A percentile compares a stretch with the other conserved stretches of the same genome.
phyloP scores from a whole-genome alignment of 2,113 vertebrate genomes.

The Trichechus manatus region DNA sequence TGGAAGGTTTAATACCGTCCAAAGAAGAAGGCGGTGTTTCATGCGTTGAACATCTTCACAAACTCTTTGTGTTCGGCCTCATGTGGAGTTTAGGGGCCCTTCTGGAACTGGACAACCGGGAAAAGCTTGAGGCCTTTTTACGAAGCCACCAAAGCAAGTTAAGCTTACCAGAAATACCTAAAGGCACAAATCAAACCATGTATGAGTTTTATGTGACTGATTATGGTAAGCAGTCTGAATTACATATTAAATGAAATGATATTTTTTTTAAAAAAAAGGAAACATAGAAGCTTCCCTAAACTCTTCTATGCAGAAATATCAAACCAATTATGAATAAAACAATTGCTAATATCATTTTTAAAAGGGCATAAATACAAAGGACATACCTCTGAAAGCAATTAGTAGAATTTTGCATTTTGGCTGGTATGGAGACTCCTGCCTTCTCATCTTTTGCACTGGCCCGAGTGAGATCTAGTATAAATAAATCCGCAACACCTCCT shows the following conservation, averaged over 20 bases:
- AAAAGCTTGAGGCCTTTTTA: conserved; percentile 88
- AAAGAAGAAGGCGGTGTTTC: conserved; percentile 87
- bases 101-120: conserved; percentile 87
- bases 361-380: neutral
- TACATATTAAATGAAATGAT: neutral
- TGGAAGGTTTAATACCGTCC: conserved; percentile 89
- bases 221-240: conserved; percentile 82
- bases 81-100: conserved; percentile 92
- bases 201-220: conserved; percentile 89
- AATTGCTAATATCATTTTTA: neutral
- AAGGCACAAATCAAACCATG: conserved; percentile 84
- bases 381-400: neutral
- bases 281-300: conserved; percentile 6
- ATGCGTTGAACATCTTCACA: conserved; percentile 82
- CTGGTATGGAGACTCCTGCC: neutral
- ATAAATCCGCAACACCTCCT: neutral
- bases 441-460: neutral
- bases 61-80: conserved; percentile 88
- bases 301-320: neutral
- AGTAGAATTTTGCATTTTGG: neutral
- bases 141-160: conserved; percentile 83
- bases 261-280: neutral
- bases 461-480: neutral
- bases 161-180: conserved; percentile 85
- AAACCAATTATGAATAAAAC: neutral